phyloP scores from a whole-genome alignment of 35 echinoderm and acorn worm genomes.

The Amphiura filiformis region DNA sequence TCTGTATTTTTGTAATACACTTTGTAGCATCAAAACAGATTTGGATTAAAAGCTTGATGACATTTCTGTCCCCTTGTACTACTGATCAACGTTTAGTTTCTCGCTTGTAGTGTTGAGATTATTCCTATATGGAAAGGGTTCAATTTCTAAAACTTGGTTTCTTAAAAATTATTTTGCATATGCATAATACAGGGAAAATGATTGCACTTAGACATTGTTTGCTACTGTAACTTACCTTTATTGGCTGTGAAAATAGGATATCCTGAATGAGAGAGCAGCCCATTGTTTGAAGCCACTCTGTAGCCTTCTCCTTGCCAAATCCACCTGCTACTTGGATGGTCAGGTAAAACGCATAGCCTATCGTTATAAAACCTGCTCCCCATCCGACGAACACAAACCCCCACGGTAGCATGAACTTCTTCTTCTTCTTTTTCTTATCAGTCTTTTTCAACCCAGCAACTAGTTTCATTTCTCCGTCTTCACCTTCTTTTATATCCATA shows the following conservation, averaged over 20 bases:
- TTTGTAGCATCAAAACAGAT: too few species aligned
- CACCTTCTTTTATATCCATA: conserved; percentile 21
- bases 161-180: too few species aligned
- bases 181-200: too few species aligned
- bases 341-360: conserved; percentile 73
- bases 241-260: conserved; percentile 86
- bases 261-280: conserved; percentile 77
- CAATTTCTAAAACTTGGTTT: too few species aligned
- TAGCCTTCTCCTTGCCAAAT: conserved; percentile 81
- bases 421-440: conserved; percentile 76
- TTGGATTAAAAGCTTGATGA: too few species aligned
- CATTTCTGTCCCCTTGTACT: too few species aligned
- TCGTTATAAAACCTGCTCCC: conserved; percentile 53
- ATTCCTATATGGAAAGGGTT: too few species aligned
- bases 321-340: conserved; percentile 87
- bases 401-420: conserved; percentile 81
- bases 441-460: conserved; percentile 82
- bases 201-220: too few species aligned
- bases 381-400: conserved; percentile 65
- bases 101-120: too few species aligned
- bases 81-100: too few species aligned
- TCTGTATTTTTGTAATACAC: too few species aligned
- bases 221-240: too few species aligned
- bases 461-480: conserved; percentile 32
- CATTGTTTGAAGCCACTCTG: conserved; percentile 82